These are phyloP conservation scores for Hirtodrosophila alboralis DNA, from an alignment of 2,888 invertebrate genomes.

Conservation along the genomic window DNA sequence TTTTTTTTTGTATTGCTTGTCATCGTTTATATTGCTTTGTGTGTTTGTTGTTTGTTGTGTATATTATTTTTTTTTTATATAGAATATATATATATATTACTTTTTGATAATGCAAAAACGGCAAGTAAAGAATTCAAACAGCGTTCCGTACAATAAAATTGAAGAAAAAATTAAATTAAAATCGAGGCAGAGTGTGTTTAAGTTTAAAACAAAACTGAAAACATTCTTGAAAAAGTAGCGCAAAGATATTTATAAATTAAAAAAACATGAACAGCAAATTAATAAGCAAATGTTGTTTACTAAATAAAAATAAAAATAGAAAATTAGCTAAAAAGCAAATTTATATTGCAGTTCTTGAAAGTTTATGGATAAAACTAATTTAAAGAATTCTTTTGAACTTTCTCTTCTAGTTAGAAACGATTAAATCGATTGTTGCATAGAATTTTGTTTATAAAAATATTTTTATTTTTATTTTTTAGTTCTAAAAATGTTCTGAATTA, in stretches of 20 bases:
- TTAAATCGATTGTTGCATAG: too few species aligned
- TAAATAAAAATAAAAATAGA: constrained; percentile 3
- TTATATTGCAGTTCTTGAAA: too few species aligned
- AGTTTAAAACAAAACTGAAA: not conserved
- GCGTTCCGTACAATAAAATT: constrained; percentile 59
- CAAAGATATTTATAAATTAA: constrained; percentile 21
- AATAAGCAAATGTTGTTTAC: too few species aligned
- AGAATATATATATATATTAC: constrained; percentile 81
- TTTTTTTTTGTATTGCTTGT: constrained; percentile 45
- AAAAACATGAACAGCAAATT: constrained; percentile 7
- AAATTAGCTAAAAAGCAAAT: not conserved
- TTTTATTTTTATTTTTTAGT: too few species aligned
- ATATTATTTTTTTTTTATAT: too few species aligned
- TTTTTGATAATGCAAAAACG: constrained; percentile 83
- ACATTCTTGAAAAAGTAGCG: constrained; percentile 22
- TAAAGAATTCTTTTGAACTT: too few species aligned
- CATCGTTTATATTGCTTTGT: constrained; percentile 57
- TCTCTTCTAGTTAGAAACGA: too few species aligned
- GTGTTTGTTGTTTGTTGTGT: constrained; percentile 45
- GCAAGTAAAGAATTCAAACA: constrained; percentile 58
- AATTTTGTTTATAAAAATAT: too few species aligned
- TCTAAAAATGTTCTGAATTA: too few species aligned
- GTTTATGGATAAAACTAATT: too few species aligned
- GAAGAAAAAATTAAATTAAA: constrained; percentile 23
- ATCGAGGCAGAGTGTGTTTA: constrained; percentile 2